Evolutionary conservation across 2,113 vertebrate species (phyloP).

Genomic region (Serilophus lunatus): DNA sequence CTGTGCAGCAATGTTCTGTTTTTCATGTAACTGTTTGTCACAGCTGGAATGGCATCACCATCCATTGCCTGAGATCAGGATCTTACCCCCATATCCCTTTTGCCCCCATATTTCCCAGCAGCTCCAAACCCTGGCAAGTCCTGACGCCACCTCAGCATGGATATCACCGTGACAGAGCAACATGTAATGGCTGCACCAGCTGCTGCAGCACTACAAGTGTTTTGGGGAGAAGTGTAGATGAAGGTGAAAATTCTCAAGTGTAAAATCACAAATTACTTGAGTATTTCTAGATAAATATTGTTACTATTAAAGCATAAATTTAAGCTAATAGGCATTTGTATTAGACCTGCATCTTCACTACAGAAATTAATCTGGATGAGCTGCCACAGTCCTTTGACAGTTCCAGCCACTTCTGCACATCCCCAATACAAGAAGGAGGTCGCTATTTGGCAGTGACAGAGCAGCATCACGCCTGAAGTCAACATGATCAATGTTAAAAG

Average conservation of each 20-base stretch:
- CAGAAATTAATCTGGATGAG: not conserved
- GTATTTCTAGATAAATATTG: not conserved
- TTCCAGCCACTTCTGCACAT: not conserved
- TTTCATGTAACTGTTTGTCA: not conserved
- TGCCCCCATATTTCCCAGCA: not conserved
- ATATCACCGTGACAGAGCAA: not conserved
- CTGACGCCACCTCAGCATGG: accelerated
- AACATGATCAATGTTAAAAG: not conserved
- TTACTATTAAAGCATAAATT: not conserved
- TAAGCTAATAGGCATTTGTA: not conserved
- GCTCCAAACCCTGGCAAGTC: not conserved
- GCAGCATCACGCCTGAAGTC: not conserved
- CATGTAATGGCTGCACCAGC: not conserved
- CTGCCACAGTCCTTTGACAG: not conserved
- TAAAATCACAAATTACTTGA: not conserved
- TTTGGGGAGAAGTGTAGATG: accelerated
- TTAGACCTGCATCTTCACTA: not conserved
- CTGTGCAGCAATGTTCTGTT: not conserved
- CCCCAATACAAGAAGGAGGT: not conserved
- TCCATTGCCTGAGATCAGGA: not conserved
- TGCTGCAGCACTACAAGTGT: not conserved
- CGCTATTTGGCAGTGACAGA: not conserved
- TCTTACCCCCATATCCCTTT: not conserved
- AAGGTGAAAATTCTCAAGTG: not conserved
- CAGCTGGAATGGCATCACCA: not conserved